Evolutionary conservation across 2,113 vertebrate genomes (phyloP).

Genomic region (Elephantulus edwardii): DNA sequence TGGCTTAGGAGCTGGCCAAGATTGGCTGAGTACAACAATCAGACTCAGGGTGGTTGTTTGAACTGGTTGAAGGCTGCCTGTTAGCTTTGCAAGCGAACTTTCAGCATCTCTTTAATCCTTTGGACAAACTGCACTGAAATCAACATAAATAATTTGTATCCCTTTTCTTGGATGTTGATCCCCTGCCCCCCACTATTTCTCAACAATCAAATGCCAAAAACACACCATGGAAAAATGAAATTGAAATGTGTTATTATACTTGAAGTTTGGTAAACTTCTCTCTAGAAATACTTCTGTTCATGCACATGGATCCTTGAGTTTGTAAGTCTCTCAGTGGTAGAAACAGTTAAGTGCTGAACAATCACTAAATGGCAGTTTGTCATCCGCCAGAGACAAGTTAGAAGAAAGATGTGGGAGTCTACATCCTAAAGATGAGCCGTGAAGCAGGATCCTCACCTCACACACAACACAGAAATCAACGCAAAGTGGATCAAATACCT

Average conservation of each 20-base stretch:
- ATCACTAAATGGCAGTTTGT: neutral
- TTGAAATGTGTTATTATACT: neutral
- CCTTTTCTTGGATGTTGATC: neutral
- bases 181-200: neutral
- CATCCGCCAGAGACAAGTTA: neutral
- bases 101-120: neutral
- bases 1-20: neutral
- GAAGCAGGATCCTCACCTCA: no score
- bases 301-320: neutral
- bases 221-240: neutral
- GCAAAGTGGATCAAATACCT: no score
- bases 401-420: neutral
- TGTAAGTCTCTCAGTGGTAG: neutral
- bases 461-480: no score
- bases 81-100: neutral
- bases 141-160: neutral
- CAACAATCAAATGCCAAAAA: neutral
- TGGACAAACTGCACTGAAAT: neutral
- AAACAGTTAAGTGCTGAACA: neutral
- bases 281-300: neutral
- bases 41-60: neutral
- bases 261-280: neutral
- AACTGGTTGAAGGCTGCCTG: neutral
- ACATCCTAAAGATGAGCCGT: neutral
- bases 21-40: accelerated